phyloP scores from a whole-genome alignment of 37 sponge, comb jelly and placozoan genomes.

The Geodia barretti region DNA sequence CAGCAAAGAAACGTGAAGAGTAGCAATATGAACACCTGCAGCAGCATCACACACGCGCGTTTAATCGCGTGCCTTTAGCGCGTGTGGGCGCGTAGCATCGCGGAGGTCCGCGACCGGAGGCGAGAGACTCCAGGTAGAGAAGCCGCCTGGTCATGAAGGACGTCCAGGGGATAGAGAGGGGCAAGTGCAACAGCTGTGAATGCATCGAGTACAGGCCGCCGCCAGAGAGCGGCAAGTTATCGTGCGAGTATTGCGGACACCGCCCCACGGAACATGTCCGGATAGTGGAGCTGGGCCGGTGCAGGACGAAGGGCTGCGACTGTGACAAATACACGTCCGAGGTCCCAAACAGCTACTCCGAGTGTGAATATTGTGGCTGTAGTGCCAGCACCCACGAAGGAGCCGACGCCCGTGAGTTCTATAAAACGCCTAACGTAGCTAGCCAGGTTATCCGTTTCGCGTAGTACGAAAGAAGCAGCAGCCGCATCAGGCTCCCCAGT shows the following conservation, averaged over 20 bases:
- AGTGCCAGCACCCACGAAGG: conserved; percentile 38
- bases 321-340: conserved; percentile 58
- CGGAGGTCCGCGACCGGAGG: too few relatives aligned
- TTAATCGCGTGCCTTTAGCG: too few relatives aligned
- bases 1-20: too few relatives aligned
- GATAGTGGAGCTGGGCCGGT: conserved; percentile 54
- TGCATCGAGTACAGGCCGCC: conserved; percentile 47
- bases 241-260: conserved; percentile 75
- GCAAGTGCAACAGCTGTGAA: conserved; percentile 62
- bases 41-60: too few relatives aligned
- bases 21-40: too few relatives aligned
- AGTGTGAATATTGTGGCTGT: conserved; percentile 67
- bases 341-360: conserved; percentile 29
- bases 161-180: conserved; percentile 47
- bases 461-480: too few relatives aligned
- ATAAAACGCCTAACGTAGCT: too few relatives aligned
- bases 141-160: conserved; percentile 63
- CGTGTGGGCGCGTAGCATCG: too few relatives aligned
- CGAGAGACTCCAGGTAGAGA: too few relatives aligned
- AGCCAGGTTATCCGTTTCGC: too few relatives aligned
- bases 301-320: conserved; percentile 20
- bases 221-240: not conserved
- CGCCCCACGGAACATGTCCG: conserved; percentile 55
- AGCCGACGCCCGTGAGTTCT: conserved; percentile 36
- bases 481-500: too few relatives aligned